phyloP scores from a whole-genome alignment of 2,888 invertebrate genomes.

The Agrotis segetum region DNA sequence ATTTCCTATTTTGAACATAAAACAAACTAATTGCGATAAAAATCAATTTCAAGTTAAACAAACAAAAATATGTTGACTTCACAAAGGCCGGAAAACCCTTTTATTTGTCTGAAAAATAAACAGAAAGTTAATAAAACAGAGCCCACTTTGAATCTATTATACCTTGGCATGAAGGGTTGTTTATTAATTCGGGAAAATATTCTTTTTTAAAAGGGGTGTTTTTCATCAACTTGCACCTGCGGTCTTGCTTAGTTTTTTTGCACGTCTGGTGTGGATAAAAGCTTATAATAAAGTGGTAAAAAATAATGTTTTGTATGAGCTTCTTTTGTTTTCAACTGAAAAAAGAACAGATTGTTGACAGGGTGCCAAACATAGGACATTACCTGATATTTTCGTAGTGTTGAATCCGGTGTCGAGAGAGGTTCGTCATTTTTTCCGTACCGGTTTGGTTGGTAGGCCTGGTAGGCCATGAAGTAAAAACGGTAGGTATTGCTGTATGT shows the following conservation, averaged over 20 bases:
- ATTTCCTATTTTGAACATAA: not conserved
- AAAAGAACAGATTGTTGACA: not conserved
- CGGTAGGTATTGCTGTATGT: too few species aligned
- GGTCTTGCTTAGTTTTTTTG: conserved; percentile 37
- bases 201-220: conserved; percentile 54
- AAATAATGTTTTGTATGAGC: not conserved
- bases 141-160: conserved; percentile 62
- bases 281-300: conserved; percentile 14
- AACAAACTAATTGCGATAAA: not conserved
- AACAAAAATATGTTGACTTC: conserved; percentile 27
- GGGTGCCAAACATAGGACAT: not conserved
- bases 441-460: too few species aligned
- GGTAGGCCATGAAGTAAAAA: too few species aligned
- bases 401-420: too few species aligned
- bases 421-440: too few species aligned
- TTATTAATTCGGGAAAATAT: conserved; percentile 62
- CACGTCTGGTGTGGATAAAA: conserved; percentile 25
- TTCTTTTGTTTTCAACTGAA: not conserved
- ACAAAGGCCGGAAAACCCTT: conserved; percentile 36
- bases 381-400: too few species aligned
- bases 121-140: conserved; percentile 56
- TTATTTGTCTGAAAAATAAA: conserved; percentile 53
- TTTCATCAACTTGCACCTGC: conserved; percentile 62
- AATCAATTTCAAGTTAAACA: conserved; percentile 28
- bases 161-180: conserved; percentile 49